A percentile compares a stretch with the other conserved stretches of the same genome.
Conservation (phyloP, 2,797 vertebrate genomes). For the Mastacembelus armatus region DNA sequence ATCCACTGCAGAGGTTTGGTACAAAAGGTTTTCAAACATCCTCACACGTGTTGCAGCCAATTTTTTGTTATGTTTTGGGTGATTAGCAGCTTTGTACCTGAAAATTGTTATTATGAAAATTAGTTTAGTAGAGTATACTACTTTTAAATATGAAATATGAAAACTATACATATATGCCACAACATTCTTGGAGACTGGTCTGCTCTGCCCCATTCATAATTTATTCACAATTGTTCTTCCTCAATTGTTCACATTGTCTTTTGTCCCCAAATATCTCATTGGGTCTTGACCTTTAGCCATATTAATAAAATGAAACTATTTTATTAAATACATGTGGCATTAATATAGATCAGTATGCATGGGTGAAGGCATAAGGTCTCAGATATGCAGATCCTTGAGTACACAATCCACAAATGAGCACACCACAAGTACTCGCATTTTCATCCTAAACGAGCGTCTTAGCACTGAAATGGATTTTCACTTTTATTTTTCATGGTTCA, state of each 20-base stretch:
- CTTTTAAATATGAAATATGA: not conserved
- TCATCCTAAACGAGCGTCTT: too few species aligned
- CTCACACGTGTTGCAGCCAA: not conserved
- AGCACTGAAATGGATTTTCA: too few species aligned
- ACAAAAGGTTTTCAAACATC: conserved; percentile 35
- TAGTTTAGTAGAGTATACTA: not conserved
- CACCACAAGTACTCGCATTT: too few species aligned
- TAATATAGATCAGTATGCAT: too few species aligned
- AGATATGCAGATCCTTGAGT: too few species aligned
- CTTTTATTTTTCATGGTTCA: too few species aligned
- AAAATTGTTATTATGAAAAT: not conserved
- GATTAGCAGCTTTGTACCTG: conserved; percentile 12
- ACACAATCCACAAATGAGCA: too few species aligned
- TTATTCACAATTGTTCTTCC: conserved; percentile 24
- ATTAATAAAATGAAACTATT: too few species aligned
- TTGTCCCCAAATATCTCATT: conserved; percentile 41
- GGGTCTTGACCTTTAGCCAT: conserved; percentile 14
- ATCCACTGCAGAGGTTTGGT: conserved; percentile 15
- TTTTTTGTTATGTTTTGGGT: conserved; percentile 32
- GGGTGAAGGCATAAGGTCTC: too few species aligned
- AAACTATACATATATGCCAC: conserved; percentile 17
- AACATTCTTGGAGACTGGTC: conserved; percentile 7
- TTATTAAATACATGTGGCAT: too few species aligned
- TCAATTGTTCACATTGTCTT: not conserved
- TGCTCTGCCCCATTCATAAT: conserved; percentile 16